These are phyloP conservation scores for Lordiphosa fenestrarum DNA, from an alignment of 2,888 invertebrate species.

Conservation along the genomic window DNA sequence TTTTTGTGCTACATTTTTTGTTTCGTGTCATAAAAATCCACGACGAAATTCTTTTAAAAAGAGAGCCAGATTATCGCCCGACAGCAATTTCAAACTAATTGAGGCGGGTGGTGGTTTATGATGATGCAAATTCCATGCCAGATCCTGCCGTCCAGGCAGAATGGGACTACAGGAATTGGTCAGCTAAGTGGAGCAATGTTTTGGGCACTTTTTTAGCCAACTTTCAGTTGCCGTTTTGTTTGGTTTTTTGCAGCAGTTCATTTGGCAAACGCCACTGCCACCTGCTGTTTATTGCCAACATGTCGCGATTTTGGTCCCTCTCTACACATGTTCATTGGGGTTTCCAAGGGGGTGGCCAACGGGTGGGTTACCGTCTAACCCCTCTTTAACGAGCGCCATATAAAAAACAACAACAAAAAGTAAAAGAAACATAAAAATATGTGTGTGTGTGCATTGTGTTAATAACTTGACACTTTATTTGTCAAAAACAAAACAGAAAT, in stretches of 20 bases:
- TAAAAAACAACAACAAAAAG: neutral
- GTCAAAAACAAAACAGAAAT: constrained; percentile 33
- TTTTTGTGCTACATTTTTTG: constrained; percentile 55
- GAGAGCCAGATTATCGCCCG: constrained; percentile 7
- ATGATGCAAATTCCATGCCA: constrained; percentile 3
- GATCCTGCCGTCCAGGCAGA: neutral
- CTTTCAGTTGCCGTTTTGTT: no score
- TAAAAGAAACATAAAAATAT: neutral
- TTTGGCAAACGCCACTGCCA: constrained; percentile 54
- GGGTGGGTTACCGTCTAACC: constrained; percentile 11
- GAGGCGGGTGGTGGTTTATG: constrained; percentile 58
- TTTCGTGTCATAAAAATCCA: constrained; percentile 48
- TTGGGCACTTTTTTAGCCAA: constrained; percentile 18
- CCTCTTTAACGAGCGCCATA: constrained; percentile 1
- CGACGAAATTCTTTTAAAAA: constrained; percentile 31
- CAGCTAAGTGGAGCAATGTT: constrained; percentile 59
- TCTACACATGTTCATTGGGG: constrained; percentile 24
- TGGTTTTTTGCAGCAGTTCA: constrained; percentile 32
- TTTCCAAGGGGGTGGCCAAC: no score
- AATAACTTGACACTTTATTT: constrained; percentile 73
- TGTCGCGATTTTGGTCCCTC: constrained; percentile 57
- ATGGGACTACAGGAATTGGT: constrained; percentile 58
- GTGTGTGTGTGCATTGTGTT: constrained; percentile 41
- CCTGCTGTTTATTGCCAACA: constrained; percentile 71
- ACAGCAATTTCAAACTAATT: constrained; percentile 58